Percentiles rank a stretch among this genome's conserved stretches.
Conservation (phyloP, 2,797 vertebrate genomes). For the Alfaro cultratus region DNA sequence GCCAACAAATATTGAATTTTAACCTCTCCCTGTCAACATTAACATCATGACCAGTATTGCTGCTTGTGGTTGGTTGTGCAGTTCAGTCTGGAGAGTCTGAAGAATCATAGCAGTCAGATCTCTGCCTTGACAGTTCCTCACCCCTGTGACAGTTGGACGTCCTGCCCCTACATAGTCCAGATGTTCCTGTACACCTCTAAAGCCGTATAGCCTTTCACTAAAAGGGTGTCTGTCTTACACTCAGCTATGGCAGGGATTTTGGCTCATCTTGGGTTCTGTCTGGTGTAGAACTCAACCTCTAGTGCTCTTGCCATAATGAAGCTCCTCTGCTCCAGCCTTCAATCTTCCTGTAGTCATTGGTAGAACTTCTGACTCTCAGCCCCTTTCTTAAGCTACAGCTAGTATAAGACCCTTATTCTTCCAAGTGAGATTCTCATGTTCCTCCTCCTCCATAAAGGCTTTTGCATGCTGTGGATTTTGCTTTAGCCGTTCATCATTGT, state of each 20-base stretch:
- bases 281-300: background rate
- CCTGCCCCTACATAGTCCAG: background rate
- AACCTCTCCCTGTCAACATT: background rate
- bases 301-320: background rate
- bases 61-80: background rate
- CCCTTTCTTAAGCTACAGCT: background rate
- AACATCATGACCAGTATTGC: background rate
- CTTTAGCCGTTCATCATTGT: too few species aligned
- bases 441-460: too few species aligned
- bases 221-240: background rate
- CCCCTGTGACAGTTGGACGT: background rate
- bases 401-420: too few species aligned
- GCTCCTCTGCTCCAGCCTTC: background rate
- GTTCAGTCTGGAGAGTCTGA: background rate
- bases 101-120: too few species aligned
- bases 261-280: background rate
- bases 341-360: background rate
- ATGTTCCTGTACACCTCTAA: background rate
- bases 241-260: too few species aligned
- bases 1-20: background rate
- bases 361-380: background rate
- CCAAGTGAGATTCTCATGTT: too few species aligned
- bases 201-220: background rate
- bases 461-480: too few species aligned
- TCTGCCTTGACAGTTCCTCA: background rate